phyloP scores from a whole-genome alignment of 2,113 vertebrate species.

The Miniopterus natalensis region DNA sequence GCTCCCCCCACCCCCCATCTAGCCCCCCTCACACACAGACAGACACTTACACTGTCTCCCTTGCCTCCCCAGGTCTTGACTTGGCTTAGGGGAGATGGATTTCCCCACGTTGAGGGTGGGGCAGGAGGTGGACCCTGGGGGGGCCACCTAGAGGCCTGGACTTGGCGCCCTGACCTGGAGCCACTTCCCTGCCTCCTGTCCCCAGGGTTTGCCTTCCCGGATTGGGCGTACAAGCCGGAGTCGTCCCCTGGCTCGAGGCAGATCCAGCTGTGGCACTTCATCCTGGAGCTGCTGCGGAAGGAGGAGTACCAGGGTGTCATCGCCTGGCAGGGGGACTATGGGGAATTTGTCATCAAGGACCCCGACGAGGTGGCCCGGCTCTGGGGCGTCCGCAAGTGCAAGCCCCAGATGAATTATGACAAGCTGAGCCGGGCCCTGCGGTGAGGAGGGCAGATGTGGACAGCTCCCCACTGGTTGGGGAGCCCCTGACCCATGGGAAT shows the following conservation, averaged over 20 bases:
- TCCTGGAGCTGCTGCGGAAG: constrained; percentile 94
- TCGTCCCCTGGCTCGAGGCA: constrained; percentile 86
- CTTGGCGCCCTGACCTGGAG: constrained; percentile 8
- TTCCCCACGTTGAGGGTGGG: not conserved
- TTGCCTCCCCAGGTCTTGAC: not conserved
- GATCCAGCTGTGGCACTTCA: constrained; percentile 87
- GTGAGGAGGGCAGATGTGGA: constrained; percentile 52
- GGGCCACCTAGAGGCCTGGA: not conserved
- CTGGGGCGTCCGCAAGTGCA: constrained; percentile 95
- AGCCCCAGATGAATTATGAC: constrained; percentile 97
- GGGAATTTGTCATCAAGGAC: constrained; percentile 96
- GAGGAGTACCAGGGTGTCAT: constrained; percentile 95
- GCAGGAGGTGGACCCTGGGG: constrained; percentile 4
- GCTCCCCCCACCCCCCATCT: constrained; percentile 68
- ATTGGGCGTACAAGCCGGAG: constrained; percentile 96
- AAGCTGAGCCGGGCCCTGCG: constrained; percentile 86
- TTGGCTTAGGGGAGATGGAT: constrained; percentile 45
- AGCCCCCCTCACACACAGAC: constrained; percentile 70
- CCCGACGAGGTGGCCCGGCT: constrained; percentile 87
- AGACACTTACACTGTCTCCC: constrained; percentile 64
- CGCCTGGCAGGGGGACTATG: constrained; percentile 97
- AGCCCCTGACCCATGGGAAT: not conserved
- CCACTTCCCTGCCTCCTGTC: constrained; percentile 25
- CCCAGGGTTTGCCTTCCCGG: constrained; percentile 94
- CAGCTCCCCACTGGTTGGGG: not conserved